These are phyloP conservation scores for Acromyrmex heyeri DNA, from an alignment of 1,140 invertebrate genomes.

Conservation along the genomic window DNA sequence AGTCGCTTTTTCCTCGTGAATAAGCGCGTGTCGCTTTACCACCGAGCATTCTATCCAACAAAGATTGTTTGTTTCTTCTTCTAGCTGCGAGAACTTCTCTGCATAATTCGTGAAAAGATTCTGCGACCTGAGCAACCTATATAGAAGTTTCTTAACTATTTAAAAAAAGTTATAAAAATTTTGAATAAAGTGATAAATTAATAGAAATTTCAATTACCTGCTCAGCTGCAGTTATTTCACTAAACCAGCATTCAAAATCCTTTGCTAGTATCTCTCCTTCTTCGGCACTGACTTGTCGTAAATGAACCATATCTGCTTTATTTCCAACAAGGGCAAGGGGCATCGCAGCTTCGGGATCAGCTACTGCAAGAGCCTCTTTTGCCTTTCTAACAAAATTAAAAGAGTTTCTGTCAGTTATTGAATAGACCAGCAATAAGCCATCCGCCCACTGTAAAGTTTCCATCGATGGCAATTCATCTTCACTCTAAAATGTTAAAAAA, in stretches of 20 bases:
- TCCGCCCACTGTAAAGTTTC: conserved; percentile 96
- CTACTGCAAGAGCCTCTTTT: conserved; percentile 90
- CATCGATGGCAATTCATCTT: conserved; percentile 91
- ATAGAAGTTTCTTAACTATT: neutral
- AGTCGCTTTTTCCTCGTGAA: conserved; percentile 94
- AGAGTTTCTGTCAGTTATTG: conserved; percentile 95
- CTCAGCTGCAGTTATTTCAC: conserved; percentile 96
- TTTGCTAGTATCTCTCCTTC: conserved; percentile 96
- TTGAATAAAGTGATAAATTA: neutral
- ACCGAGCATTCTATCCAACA: conserved; percentile 92
- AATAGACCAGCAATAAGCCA: conserved; percentile 95
- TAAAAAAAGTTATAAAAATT: neutral
- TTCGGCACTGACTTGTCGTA: conserved; percentile 94
- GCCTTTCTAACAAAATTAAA: conserved; percentile 94
- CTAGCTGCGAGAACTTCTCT: conserved; percentile 92
- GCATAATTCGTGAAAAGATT: conserved; percentile 94
- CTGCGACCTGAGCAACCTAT: conserved; percentile 89
- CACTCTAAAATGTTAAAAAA: conserved; percentile 82
- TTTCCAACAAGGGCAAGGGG: conserved; percentile 94
- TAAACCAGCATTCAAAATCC: conserved; percentile 95
- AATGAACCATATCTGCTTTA: conserved; percentile 96
- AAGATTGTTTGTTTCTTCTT: conserved; percentile 94
- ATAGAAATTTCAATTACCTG: conserved; percentile 88
- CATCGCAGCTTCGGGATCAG: conserved; percentile 88
- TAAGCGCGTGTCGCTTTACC: conserved; percentile 90